Base-by-base conservation (phyloP, 2,797 vertebrate species). In the Leucoraja ocellata region DNA sequence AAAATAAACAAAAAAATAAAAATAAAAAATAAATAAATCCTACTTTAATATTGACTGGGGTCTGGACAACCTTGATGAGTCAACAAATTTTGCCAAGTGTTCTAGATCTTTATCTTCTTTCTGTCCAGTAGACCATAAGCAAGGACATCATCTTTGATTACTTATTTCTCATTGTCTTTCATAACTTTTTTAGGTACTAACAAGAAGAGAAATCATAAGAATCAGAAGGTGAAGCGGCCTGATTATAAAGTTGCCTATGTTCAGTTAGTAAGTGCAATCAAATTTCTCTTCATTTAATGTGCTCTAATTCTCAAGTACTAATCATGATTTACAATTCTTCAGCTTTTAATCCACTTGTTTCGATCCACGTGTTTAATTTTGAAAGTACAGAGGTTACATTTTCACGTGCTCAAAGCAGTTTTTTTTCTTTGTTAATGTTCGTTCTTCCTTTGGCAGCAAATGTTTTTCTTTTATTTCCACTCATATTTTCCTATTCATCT, bases 231-330 rank as follows among this genome's bases (percentile, higher is more conserved):
- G 93, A 99, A 99, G 96, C 95, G 95, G 93, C 98, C 98, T 0
- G 99, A 99, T 95, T 99, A 97, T 96, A 99, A 99, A 96, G 97
- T 99, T 0, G 98, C 98, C 46, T 99, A 99, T 2, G 96, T 99
- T 94, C 99, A 99, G 95, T 95, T 99, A 98, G 98, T 99, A 95
- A 98, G 98, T 96, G 93, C 71, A 92, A 6, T 23, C 71, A 39
- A 54, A 13, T 23, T 25, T 74, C 68, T 39, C 39, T 73, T 23
- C 68, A 28, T 71, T 5, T 74, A 25, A 73, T 13, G 73, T 54
- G 68, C 23, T 14, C 28, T 4, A 76, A 39, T 14, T 92, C 68
- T 88, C 84, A 68, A 88, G 18, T 36, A 11, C n/a, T 88, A 65
- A 14, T 6, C 61, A 10, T 36, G 61, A 68, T 88, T 88, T 7